A percentile compares a stretch with the other conserved stretches of the same genome.
phyloP scores from a whole-genome alignment of 2,888 invertebrate species.

The Blastobasis adustella region DNA sequence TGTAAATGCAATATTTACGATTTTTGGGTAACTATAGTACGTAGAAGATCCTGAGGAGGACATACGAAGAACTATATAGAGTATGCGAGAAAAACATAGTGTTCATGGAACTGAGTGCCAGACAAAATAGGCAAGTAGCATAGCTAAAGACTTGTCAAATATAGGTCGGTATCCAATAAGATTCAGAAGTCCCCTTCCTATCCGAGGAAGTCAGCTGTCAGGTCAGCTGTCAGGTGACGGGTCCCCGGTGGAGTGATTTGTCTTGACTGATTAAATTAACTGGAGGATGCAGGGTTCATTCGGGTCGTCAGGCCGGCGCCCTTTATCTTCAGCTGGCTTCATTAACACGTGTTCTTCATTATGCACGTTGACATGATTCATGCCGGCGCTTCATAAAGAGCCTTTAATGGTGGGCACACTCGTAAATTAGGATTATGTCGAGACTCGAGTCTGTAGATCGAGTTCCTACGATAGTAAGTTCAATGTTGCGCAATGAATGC shows the following conservation, averaged over 20 bases:
- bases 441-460: no score
- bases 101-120: no score
- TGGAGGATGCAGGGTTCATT: constrained; percentile 39
- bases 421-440: neutral
- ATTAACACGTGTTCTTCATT: constrained; percentile 36
- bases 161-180: neutral
- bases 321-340: constrained; percentile 47
- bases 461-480: no score
- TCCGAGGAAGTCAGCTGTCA: constrained; percentile 26
- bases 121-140: no score
- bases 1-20: no score
- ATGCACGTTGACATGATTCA: constrained; percentile 29
- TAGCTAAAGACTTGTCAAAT: no score
- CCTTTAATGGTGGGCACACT: constrained; percentile 6
- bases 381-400: constrained; percentile 11
- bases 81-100: no score
- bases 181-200: neutral
- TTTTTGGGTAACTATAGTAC: no score
- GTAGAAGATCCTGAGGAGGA: no score
- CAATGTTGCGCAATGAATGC: no score
- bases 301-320: constrained; percentile 26
- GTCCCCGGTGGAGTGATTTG: constrained; percentile 28
- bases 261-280: constrained; percentile 55
- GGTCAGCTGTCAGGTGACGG: constrained; percentile 13
- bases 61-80: no score